Percentiles rank a stretch among this genome's conserved stretches.
Conservation (phyloP, 2,113 vertebrate species). For the Sprattus sprattus region DNA sequence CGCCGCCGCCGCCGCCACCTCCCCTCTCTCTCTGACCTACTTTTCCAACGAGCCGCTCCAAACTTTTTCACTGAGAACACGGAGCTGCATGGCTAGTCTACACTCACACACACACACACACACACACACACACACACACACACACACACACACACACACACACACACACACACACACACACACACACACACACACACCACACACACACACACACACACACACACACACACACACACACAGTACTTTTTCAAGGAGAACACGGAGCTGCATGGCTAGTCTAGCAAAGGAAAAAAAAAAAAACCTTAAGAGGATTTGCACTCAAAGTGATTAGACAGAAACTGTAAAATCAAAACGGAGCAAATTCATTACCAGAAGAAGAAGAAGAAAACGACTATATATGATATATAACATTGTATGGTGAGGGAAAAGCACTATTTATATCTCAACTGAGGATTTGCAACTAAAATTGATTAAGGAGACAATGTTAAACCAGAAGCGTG, state of each 20-base stretch:
- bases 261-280: background rate
- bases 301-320: background rate
- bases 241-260: background rate
- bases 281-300: background rate
- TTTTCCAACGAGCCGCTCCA: background rate
- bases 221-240: too few species aligned
- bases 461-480: background rate
- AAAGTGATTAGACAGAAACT: background rate
- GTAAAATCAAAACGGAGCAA: background rate
- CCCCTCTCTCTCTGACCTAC: slow-evolving; percentile 10
- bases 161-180: too few species aligned
- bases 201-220: too few species aligned
- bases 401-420: background rate
- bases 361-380: background rate
- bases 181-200: too few species aligned
- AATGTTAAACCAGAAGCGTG: background rate
- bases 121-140: too few species aligned
- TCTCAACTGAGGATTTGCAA: background rate
- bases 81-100: background rate
- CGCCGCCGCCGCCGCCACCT: background rate
- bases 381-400: background rate
- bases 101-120: too few species aligned
- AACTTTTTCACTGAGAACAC: background rate
- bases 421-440: too few species aligned
- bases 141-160: too few species aligned